Conservation (phyloP, 1,140 invertebrate species). For the Tetraneura akinire region DNA sequence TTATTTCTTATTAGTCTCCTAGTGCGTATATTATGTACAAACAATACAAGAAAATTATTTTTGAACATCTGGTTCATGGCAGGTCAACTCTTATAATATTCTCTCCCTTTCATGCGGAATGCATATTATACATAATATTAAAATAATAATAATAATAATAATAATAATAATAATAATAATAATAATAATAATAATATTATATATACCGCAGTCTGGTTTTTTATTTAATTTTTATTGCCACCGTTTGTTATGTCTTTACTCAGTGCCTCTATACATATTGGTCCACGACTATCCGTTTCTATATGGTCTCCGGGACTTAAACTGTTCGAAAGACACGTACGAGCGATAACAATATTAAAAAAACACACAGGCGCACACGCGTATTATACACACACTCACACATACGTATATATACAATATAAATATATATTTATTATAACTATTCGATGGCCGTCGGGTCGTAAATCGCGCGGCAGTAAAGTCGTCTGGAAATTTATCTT, state of each 20-base stretch:
- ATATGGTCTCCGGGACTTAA: not conserved
- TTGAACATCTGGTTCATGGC: conserved; percentile 34
- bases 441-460: conserved; percentile 38
- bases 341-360: conserved; percentile 49
- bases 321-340: conserved; percentile 50
- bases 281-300: conserved; percentile 42
- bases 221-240: conserved; percentile 48
- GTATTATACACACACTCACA: not conserved
- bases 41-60: conserved; percentile 21
- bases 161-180: too few relatives aligned
- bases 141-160: too few relatives aligned
- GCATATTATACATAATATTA: not conserved
- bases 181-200: too few relatives aligned
- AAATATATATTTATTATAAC: too few relatives aligned
- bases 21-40: not conserved
- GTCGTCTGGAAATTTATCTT: conserved; percentile 49
- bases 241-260: conserved; percentile 49
- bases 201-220: conserved; percentile 7
- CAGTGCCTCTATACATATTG: not conserved
- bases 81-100: conserved; percentile 23
- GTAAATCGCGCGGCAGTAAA: conserved; percentile 49
- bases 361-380: not conserved
- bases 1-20: not conserved
- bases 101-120: not conserved
- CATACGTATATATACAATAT: too few relatives aligned